Percentiles rank a stretch among this genome's conserved stretches.
Evolutionary conservation across 2,113 vertebrate species (phyloP).

Genomic region (Alethe diademata): DNA sequence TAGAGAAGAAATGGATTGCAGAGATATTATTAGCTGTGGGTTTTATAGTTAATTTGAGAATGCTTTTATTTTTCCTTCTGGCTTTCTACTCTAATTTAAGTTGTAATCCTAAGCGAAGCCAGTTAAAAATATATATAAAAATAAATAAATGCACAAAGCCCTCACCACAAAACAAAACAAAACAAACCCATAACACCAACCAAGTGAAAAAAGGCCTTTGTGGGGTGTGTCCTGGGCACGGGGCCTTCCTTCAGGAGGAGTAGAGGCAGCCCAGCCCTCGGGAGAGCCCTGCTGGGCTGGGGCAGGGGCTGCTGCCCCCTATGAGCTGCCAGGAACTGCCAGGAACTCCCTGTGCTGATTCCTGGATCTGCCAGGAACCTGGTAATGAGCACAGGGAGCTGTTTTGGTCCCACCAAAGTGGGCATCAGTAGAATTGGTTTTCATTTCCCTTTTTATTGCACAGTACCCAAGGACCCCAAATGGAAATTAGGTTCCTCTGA

Average conservation of each 20-base stretch:
- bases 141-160: not conserved
- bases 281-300: not conserved
- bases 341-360: too few relatives aligned
- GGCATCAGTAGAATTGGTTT: rapidly evolving
- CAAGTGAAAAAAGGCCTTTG: rapidly evolving
- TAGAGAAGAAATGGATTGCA: constrained; percentile 16
- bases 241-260: not conserved
- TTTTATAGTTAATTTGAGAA: constrained; percentile 50
- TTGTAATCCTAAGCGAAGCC: constrained; percentile 40
- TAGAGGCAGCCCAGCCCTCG: not conserved
- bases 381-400: not conserved
- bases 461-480: not conserved
- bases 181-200: not conserved
- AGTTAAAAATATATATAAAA: not conserved
- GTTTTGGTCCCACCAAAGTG: not conserved
- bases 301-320: rapidly evolving
- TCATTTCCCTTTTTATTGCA: not conserved
- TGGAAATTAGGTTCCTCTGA: not conserved
- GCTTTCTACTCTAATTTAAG: constrained; percentile 43
- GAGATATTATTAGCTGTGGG: not conserved
- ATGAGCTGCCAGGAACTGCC: not conserved
- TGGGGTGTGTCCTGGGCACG: not conserved
- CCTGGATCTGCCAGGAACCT: not conserved
- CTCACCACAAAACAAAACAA: not conserved
- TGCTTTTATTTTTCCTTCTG: constrained; percentile 28